Base-by-base conservation (phyloP, 2,113 vertebrate species). In the zebrafish (Danio rerio) region DNA sequence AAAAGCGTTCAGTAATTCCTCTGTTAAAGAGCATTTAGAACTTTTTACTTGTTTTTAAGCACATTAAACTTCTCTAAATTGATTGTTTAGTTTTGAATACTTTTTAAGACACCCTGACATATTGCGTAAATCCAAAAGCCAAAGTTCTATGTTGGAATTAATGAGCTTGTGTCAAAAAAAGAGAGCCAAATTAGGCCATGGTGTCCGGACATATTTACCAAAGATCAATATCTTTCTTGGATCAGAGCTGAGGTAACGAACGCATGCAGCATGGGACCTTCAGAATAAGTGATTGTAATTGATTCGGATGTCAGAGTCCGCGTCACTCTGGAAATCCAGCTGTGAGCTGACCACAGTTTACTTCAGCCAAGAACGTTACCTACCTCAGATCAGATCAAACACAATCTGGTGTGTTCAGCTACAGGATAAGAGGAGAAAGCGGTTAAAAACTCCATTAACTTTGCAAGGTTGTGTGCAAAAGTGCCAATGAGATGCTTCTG, bases 131-230 rank as follows among this genome's bases (percentile, higher is more conserved):
- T 31, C 31, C 31, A 31, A 31, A 31, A 31, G 31, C 3, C 31
- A 31, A 31, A 31, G 31, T 31, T 31, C 31, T 31, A 31, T 31
- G 31, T 31, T 31, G 31, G 31, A 40, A 43, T 73, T n/a, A 53
- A 52, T 1, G 8, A 13, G 43, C 3, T 2, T 31, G 10, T 50
- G 45, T 15, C 43, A 43, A 50, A 16, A n/a, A 15, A 45, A 59
- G 18, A 59, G 66, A 47, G 58, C 69, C 55, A 63, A 62, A 40
- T 52, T 73, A 73, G 47, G 12, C 12, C 13, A 7, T 62, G 45
- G 69, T 73, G 59, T 81, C 69, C 42, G 31, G 20, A 81, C 53
- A 45, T 56, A 74, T 75, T 65, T 56, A 42, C 50, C 62, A 75
- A 66, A 53, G 55, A 82, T 76, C 15, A 50, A 49, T 68, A 47